Base-by-base conservation (phyloP, 1,140 invertebrate species). In the Bradynema listronoti region DNA sequence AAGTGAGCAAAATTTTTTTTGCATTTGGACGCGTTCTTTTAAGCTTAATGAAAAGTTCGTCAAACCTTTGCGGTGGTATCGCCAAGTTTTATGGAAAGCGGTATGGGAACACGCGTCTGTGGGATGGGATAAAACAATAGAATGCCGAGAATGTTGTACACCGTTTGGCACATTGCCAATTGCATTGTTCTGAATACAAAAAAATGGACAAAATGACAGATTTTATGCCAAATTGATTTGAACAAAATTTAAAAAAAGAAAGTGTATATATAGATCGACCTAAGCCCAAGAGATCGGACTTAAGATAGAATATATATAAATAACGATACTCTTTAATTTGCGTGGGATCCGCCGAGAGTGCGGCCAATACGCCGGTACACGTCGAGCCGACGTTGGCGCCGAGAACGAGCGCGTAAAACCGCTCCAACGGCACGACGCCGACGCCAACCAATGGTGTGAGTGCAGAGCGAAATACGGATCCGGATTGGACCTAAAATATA, bases 381-480 rank as follows among this genome's bases (percentile, higher is more conserved):
- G 85, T 86, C 7, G 85, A 85, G 14, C 85, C 85, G 51, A 85
- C 80, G 72, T 85, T 85, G 0, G 84, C 80, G 7, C 85, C 85
- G 3, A 85, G 71, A 5, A 84, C 84, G 7, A 85, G 69, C 0
- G 84, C 84, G 39, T 85, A 85, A 65, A 85, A 82, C 41, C 84
- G 67, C 25, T 86, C 83, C 7, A 86, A 61, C 2, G 79, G 78
- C 14, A 86, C 80, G 24, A 85, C 79, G 0, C 84, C 85, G 7
- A 84, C 71, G 5, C 85, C 85, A 4, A 85, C 84, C 1, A 86
- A 75, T 1, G 85, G 85, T 4, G 84, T 85, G 5, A 86, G 68
- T 0, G 83, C 80, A 11, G 84, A 85, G 0, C 85, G 85, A 71
- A 86, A 85, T 27, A 86, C 82, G 16, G 84, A 84, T 58, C 81